Conservation (phyloP, 2,113 vertebrate genomes). For the Athene noctua region DNA sequence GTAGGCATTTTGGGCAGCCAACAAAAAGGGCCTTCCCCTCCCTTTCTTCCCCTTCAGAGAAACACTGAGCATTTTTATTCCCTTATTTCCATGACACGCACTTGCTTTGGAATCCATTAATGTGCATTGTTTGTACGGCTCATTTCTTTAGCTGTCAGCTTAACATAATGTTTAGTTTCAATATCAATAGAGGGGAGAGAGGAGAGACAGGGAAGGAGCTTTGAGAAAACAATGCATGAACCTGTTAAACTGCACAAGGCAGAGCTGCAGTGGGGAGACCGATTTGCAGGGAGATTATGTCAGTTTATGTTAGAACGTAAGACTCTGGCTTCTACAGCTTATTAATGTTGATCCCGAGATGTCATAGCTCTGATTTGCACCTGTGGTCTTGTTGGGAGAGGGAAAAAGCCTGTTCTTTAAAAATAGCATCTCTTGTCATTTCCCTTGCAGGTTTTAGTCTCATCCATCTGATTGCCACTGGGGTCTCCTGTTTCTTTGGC, state of each 20-base stretch:
- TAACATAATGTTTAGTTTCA: conserved; percentile 70
- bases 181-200: conserved; percentile 58
- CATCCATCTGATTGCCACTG: conserved; percentile 94
- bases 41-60: conserved; percentile 4
- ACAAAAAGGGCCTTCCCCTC: conserved; percentile 1
- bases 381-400: conserved; percentile 24
- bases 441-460: conserved; percentile 85
- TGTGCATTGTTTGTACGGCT: conserved; percentile 57
- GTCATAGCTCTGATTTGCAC: conserved; percentile 34
- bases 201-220: conserved; percentile 35
- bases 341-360: not conserved
- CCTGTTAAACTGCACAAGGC: conserved; percentile 52
- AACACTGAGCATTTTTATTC: conserved; percentile 37
- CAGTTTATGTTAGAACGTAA: conserved; percentile 24
- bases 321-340: conserved; percentile 34
- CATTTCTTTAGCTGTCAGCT: conserved; percentile 68
- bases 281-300: conserved; percentile 42
- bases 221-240: conserved; percentile 50
- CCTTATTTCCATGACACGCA: conserved; percentile 40
- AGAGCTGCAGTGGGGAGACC: conserved; percentile 20
- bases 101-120: conserved; percentile 55
- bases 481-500: conserved; percentile 93
- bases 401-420: not conserved
- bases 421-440: conserved; percentile 22
- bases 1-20: not conserved